A percentile compares a stretch with the other conserved stretches of the same genome.
These are phyloP conservation scores for Agelas oroides DNA, from an alignment of 37 sponge, comb jelly and placozoan genomes.

Conservation along the genomic window DNA sequence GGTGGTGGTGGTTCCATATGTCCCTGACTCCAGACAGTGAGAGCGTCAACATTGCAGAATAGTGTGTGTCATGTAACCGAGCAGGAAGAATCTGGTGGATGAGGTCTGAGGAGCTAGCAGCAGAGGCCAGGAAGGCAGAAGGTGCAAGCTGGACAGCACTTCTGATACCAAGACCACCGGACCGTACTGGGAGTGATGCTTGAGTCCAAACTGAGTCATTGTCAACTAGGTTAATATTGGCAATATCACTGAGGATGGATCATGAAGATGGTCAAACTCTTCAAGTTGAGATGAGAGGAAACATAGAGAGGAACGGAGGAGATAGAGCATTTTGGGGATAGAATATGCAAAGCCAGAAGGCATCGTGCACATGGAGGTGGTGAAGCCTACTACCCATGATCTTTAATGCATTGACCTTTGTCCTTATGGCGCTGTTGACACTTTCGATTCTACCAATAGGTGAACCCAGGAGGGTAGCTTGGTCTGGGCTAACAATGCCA, in stretches of 20 bases:
- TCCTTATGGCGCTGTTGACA: neutral
- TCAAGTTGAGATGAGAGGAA: constrained; percentile 11
- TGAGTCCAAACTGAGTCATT: constrained; percentile 29
- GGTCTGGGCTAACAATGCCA: neutral
- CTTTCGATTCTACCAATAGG: constrained; percentile 6
- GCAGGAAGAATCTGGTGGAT: too few species aligned
- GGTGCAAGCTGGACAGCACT: too few species aligned
- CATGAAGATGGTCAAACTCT: constrained; percentile 14
- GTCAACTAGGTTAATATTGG: constrained; percentile 7
- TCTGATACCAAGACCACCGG: neutral
- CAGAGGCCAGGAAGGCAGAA: too few species aligned
- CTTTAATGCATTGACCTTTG: constrained; percentile 1
- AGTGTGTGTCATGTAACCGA: too few species aligned
- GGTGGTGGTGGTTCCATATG: constrained; percentile 7
- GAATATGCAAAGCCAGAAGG: constrained; percentile 33
- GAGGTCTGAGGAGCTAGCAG: too few species aligned
- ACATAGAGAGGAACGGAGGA: constrained; percentile 42
- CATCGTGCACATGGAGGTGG: constrained; percentile 39
- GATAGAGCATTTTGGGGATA: constrained; percentile 48
- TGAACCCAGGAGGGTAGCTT: constrained; percentile 28
- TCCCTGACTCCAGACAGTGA: too few species aligned
- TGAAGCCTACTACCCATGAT: constrained; percentile 20
- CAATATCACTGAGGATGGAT: constrained; percentile 5
- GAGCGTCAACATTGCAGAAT: too few species aligned
- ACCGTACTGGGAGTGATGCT: constrained; percentile 32